Evolutionary conservation across 2,888 invertebrate genomes (phyloP).

Genomic region (Zaprionus obscuricornis): DNA sequence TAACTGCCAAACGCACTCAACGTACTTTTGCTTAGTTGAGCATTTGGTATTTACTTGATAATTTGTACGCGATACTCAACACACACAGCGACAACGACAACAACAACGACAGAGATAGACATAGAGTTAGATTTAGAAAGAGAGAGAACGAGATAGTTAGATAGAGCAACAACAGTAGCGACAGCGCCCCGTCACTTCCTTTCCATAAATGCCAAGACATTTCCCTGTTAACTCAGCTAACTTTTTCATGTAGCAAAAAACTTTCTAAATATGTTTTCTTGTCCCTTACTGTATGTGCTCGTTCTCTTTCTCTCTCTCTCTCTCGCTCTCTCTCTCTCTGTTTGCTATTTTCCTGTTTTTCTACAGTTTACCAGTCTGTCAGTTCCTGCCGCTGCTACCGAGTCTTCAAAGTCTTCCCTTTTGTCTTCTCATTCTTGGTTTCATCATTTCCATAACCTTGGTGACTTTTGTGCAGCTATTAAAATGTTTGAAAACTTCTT

Average conservation of each 20-base stretch:
- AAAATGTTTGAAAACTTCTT: constrained; percentile 36
- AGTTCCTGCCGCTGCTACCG: no score
- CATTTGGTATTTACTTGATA: constrained; percentile 46
- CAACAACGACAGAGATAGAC: no score
- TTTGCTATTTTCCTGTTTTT: no score
- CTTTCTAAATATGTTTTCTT: constrained; percentile 56
- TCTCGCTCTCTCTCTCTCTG: no score
- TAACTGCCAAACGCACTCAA: constrained; percentile 61
- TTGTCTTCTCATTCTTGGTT: no score
- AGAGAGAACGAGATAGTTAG: no score
- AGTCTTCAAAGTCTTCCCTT: no score
- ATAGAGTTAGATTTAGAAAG: no score
- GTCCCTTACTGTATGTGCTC: no score
- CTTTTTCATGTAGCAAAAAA: constrained; percentile 30
- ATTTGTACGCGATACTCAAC: constrained; percentile 43
- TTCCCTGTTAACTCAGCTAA: constrained; percentile 29
- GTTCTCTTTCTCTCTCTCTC: no score
- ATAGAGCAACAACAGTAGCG: no score
- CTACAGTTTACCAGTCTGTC: neutral
- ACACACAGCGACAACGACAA: no score
- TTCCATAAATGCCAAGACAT: constrained; percentile 40
- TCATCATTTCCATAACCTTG: constrained; percentile 25
- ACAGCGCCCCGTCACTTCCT: constrained; percentile 39
- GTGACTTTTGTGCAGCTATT: constrained; percentile 48
- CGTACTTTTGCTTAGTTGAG: constrained; percentile 16